These are phyloP conservation scores for Pelecanoides urinatrix DNA, from an alignment of 2,113 vertebrate species.

Conservation along the genomic window DNA sequence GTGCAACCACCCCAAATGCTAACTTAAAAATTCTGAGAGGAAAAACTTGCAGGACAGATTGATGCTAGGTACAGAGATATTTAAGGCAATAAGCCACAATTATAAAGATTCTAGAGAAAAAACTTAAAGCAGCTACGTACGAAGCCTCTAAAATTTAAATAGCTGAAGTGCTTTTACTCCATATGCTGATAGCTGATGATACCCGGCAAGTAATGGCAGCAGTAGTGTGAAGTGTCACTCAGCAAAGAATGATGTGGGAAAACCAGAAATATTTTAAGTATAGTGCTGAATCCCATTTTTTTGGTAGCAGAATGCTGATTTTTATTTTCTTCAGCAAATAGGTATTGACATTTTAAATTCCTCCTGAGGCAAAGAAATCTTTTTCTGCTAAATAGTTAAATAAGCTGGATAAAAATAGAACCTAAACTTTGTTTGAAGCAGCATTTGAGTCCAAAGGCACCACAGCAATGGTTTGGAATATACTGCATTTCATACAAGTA, in stretches of 20 bases:
- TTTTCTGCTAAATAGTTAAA: conserved; percentile 33
- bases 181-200: not conserved
- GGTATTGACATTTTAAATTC: conserved; percentile 15
- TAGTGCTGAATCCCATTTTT: not conserved
- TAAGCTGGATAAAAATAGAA: conserved; percentile 23
- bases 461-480: not conserved
- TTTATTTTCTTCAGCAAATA: not conserved
- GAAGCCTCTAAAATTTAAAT: not conserved
- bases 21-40: not conserved
- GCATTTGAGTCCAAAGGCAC: not conserved
- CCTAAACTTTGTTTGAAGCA: not conserved
- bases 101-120: not conserved
- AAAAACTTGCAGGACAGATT: not conserved
- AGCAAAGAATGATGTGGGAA: conserved; percentile 4
- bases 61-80: not conserved
- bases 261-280: conserved; percentile 1
- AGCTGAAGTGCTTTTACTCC: not conserved
- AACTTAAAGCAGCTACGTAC: not conserved
- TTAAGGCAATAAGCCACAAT: not conserved
- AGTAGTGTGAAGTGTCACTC: not conserved
- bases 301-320: not conserved
- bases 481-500: not conserved
- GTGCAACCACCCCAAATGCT: not conserved
- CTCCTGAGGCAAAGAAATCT: not conserved
- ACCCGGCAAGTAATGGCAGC: not conserved